Evolutionary conservation across 2,797 vertebrate species (phyloP), one percentile per base, ranked within the genome.

Genomic region (Balearica regulorum): DNA sequence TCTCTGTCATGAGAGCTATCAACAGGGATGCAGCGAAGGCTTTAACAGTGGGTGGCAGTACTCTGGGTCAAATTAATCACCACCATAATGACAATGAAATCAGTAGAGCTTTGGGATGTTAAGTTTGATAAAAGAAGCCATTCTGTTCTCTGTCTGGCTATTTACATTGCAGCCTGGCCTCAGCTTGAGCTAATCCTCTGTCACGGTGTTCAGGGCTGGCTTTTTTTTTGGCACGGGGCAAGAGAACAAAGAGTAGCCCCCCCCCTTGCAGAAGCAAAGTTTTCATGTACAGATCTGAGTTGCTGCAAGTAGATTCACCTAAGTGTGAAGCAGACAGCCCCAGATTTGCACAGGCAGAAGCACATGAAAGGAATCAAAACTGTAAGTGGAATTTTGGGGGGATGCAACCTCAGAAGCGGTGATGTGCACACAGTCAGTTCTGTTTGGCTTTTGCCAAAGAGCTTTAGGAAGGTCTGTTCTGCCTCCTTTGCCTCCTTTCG

Each of bases 31-130:
- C 92, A 88, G 90, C 0, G 28, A 93, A 92, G 84, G 93, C 93
- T 97, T 94, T 96, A 97, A 86, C 93, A 96, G 96, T 96, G 94
- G 95, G 92, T 96, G 93, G 94, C 91, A 93, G 96, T 92, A 94
- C 92, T 87, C 82, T 66, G 87, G 95, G 96, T 94, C 95, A 96
- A 94, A 97, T 97, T 97, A 96, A 97, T 96, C 95, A 96, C 90
- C 85, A 86, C 91, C 79, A 81, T 96, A 97, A 97, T 88, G 94
- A 93, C 95, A 95, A 88, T 86, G 96, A 95, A 96, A 95, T 96
- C 96, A 93, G 95, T 86, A 96, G 95, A 96, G 96, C 96, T 94
- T 95, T 97, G 89, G 96, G 91, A 94, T 95, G 94, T 95, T 94
- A 95, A 90, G 95, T 95, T 91, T 78, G 94, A 95, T 91, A 95